Percentiles rank a stretch among this genome's conserved stretches.
Conservation (phyloP, 1,140 invertebrate genomes). For the Brachionus manjavacas region DNA sequence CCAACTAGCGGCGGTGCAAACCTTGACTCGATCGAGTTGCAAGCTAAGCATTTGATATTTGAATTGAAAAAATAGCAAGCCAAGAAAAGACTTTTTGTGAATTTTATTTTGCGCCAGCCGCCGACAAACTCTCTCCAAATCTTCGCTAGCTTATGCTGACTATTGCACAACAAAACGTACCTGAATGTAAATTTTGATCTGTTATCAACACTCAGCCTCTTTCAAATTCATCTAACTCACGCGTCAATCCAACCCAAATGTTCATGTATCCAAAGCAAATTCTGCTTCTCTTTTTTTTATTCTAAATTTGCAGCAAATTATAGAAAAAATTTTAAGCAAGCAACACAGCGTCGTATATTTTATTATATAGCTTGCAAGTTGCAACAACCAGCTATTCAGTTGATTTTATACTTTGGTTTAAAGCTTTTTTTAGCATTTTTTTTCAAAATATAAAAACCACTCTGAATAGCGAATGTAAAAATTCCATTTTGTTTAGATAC, state of each 20-base stretch:
- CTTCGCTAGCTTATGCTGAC: not conserved
- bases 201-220: not conserved
- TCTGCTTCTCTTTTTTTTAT: not conserved
- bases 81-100: not conserved
- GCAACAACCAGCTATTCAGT: conserved; percentile 31
- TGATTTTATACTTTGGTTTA: conserved; percentile 3
- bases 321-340: not conserved
- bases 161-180: conserved; percentile 1
- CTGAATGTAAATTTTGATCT: not conserved
- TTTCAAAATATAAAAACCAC: not conserved
- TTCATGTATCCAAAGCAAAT: not conserved
- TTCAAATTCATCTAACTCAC: not conserved
- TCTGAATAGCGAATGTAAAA: not conserved
- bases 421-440: conserved; percentile 13
- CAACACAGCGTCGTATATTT: conserved; percentile 36
- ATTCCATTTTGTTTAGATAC: not conserved
- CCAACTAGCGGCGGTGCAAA: conserved; percentile 18
- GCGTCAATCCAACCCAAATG: conserved; percentile 26
- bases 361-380: conserved; percentile 34
- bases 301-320: not conserved
- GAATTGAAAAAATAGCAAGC: not conserved
- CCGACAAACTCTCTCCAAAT: not conserved
- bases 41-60: conserved; percentile 23
- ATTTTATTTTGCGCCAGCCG: not conserved
- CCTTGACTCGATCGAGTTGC: conserved; percentile 34